Percentiles rank a stretch among this genome's conserved stretches.
Conservation (phyloP, 1,140 invertebrate genomes). For the Lerema accius region DNA sequence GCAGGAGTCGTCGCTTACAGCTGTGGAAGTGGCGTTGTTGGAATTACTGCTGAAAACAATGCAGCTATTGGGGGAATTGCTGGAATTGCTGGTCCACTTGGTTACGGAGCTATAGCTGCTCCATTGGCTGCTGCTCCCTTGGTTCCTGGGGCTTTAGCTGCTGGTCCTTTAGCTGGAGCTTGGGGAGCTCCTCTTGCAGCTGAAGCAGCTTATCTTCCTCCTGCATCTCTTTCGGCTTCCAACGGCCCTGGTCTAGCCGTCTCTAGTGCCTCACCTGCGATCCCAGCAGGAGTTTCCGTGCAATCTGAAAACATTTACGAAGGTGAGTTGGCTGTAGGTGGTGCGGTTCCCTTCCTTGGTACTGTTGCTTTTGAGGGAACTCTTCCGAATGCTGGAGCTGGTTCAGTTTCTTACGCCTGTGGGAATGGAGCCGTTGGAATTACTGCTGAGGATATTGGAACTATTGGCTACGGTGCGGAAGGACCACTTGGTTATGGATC, state of each 20-base stretch:
- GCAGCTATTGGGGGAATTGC: constrained; percentile 12
- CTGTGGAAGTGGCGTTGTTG: constrained; percentile 42
- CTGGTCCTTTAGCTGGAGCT: neutral
- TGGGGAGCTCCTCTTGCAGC: constrained; percentile 1
- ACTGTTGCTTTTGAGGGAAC: constrained; percentile 47
- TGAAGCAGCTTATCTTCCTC: neutral
- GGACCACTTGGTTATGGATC: constrained; percentile 24
- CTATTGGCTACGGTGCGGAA: neutral
- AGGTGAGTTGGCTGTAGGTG: constrained; percentile 43
- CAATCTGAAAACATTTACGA: constrained; percentile 47
- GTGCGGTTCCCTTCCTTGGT: constrained; percentile 48
- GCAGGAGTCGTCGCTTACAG: constrained; percentile 47
- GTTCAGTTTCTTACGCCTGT: constrained; percentile 45
- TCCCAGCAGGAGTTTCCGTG: constrained; percentile 48
- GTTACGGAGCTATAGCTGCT: neutral
- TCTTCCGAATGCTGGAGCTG: constrained; percentile 45
- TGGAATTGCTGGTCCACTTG: constrained; percentile 1
- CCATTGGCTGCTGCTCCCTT: neutral
- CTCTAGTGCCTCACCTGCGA: constrained; percentile 44
- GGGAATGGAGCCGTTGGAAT: constrained; percentile 51
- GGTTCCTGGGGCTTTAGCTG: neutral
- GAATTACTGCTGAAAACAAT: constrained; percentile 41
- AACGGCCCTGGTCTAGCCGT: constrained; percentile 44
- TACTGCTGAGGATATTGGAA: constrained; percentile 38
- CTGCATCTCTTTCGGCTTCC: constrained; percentile 1